Percentiles rank a stretch among this genome's conserved stretches.
Conservation (phyloP, 2,888 invertebrate species). For the Aspidapion aeneum region DNA sequence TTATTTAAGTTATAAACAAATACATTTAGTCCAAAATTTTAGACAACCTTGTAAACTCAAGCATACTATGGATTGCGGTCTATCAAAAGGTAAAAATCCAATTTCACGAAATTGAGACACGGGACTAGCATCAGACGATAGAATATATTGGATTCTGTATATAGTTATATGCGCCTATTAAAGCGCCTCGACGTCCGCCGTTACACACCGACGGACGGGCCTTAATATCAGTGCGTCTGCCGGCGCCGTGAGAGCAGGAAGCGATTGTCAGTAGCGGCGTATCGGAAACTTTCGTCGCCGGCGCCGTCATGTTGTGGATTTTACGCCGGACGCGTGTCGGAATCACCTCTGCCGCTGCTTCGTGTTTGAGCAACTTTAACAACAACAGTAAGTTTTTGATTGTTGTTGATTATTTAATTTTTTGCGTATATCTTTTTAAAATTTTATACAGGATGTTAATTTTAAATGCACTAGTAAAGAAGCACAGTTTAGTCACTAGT, state of each 20-base stretch:
- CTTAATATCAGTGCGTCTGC: constrained; percentile 21
- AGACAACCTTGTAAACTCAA: too few species aligned
- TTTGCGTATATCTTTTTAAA: too few species aligned
- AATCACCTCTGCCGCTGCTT: constrained; percentile 24
- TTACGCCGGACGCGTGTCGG: constrained; percentile 25
- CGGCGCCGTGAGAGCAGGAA: constrained; percentile 10
- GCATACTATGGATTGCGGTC: too few species aligned
- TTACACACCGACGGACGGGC: too few species aligned
- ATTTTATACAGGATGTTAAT: neutral
- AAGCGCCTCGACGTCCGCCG: neutral
- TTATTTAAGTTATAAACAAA: too few species aligned
- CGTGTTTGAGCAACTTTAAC: constrained; percentile 23
- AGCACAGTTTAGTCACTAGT: neutral
- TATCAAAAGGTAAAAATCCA: too few species aligned
- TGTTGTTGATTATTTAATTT: too few species aligned
- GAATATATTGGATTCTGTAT: too few species aligned
- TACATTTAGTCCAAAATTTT: too few species aligned
- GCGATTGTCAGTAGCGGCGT: constrained; percentile 13
- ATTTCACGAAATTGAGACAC: too few species aligned
- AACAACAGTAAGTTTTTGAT: constrained; percentile 21
- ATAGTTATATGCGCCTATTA: too few species aligned
- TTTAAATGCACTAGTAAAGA: neutral
- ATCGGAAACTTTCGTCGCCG: neutral
- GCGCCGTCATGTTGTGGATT: constrained; percentile 26
- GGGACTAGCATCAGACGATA: too few species aligned